Evolutionary conservation across 2,888 invertebrate genomes (phyloP).

Genomic region (Balanococcus diminutus): DNA sequence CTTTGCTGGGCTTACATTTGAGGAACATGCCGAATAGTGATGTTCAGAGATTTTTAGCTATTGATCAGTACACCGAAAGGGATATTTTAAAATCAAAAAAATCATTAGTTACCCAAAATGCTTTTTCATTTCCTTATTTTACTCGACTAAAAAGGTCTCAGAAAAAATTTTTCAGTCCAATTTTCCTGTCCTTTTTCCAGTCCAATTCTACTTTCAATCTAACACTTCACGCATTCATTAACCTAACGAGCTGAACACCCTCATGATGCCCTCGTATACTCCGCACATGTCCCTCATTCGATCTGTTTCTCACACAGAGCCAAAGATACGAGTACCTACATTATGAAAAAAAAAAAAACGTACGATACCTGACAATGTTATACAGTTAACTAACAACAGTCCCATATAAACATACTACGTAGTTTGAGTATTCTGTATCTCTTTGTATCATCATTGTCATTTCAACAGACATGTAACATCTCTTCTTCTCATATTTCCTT

Average conservation of each 20-base stretch:
- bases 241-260: not conserved
- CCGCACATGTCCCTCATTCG: not conserved
- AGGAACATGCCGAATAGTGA: no score
- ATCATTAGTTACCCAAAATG: no score
- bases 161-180: no score
- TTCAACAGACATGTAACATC: not conserved
- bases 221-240: not conserved
- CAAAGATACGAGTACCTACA: not conserved
- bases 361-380: not conserved
- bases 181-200: no score
- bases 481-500: not conserved
- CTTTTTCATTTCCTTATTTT: no score
- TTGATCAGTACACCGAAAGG: no score
- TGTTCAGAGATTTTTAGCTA: no score
- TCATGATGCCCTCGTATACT: not conserved
- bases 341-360: not conserved
- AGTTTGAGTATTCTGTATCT: not conserved
- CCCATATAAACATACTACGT: no score
- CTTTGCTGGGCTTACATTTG: no score
- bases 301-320: not conserved
- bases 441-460: not conserved
- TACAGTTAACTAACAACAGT: slow-evolving; percentile 30
- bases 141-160: no score
- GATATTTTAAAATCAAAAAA: no score
- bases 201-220: not conserved